Evolutionary conservation across 2,113 vertebrate genomes (phyloP), one percentile per base, ranked within the genome.

Genomic region (Hippocampus zosterae): DNA sequence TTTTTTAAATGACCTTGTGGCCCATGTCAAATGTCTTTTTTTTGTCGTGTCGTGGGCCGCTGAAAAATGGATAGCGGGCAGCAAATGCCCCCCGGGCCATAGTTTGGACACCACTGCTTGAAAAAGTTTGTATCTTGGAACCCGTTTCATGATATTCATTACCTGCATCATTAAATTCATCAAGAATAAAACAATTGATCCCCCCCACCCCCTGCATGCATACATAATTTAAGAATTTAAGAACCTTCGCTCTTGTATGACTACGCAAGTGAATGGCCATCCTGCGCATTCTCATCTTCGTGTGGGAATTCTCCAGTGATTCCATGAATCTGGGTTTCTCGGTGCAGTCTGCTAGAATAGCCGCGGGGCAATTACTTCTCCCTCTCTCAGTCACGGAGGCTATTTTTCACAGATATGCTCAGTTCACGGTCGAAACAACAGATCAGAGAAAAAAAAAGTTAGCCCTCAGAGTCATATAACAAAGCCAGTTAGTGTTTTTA

Each of bases 341-440:
- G 83, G 83, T 82, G 33, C 48, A 40, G 65, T 55, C 81, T 81
- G 83, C 79, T 61, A 77, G 80, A 87, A 72, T 69, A 41, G 83
- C 80, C 77, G 65, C 76, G 68, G 74, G 77, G 65, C 68, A 73
- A 82, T 72, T 85, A 69, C 79, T 71, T 72, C 73, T 63, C 72
- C 33, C 60, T 63, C 65, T 70, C 69, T 68, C 67, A 78, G 72
- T 71, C 67, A 78, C 72, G 68, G 55, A 62, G 66, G 82, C 68
- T 75, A 81, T 78, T 85, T 80, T 85, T 81, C 78, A 82, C 50
- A 57, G 67, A 67, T 71, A 42, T 10, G n/a, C 0, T 27, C 23
- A 53, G 19, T 74, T 84, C 87, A 89, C 87, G 87, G 88, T 88
- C 85, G 23, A 86, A 79, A 79, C 73, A 74, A 78, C 74, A 65